Base-by-base conservation (phyloP, 2,113 vertebrate genomes). In the Eidolon helvum region DNA sequence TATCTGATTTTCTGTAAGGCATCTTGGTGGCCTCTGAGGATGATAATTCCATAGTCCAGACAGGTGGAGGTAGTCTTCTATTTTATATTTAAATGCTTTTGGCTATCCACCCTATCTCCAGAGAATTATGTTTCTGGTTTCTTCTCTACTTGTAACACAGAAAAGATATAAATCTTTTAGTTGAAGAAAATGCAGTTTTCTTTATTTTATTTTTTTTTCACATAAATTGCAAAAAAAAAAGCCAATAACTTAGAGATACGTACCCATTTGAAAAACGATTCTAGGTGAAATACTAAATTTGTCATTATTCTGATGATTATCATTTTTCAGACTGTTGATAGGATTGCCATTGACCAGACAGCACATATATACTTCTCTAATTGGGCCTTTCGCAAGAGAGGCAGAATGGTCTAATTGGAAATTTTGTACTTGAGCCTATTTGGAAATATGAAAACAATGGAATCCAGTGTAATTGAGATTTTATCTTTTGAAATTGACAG, bases 401-500 rank as follows among this genome's bases (percentile, higher is more conserved):
- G 65, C 45, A 69, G 28, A 90, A 28, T 35, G 8, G 9, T 82
- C 53, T 80, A 30, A 35, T 19, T 38, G 24, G 12, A 40, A 30
- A n/a, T 63, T 94, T 30, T 96, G 26, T 80, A 92, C 38, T 22
- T 79, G 24, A 65, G 3, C 8, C 22, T 86, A 0, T 66, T 96
- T 75, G 28, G 19, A 94, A 75, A 55, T 59, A 61, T 59, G 35
- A 50, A 75, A 95, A 91, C 43, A 86, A 15, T 80, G 28, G 16
- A 33, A 38, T 84, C 28, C 16, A 65, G 19, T 61, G 24, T 91
- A 87, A 96, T 22, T 94, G 18, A 90, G n/a, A 14, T 94, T 93
- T 96, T 92, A 16, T 94, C n/a, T 65, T 96, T 97, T 96, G 78
- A 97, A 92, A 92, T 91, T 84, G 38, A 78, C 98, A 99, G 99